phyloP scores from a whole-genome alignment of 1,140 invertebrate genomes.

The Hycleus cichorii region DNA sequence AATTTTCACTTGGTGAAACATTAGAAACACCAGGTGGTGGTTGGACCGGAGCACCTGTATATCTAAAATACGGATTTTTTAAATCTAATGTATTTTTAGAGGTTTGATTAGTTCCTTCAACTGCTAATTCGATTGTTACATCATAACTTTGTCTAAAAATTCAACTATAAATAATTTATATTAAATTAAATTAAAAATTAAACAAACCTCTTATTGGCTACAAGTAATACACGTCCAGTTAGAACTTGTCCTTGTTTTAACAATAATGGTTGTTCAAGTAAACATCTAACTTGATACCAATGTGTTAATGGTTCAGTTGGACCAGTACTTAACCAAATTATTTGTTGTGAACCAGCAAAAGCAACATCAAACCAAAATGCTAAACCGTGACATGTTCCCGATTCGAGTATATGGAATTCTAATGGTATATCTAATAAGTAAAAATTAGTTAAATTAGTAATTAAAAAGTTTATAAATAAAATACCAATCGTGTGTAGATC shows the following conservation, averaged over 20 bases:
- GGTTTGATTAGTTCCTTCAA: conserved; percentile 79
- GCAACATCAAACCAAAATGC: conserved; percentile 99
- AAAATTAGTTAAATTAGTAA: neutral
- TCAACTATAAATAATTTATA: too few species aligned
- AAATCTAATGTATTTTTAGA: conserved; percentile 91
- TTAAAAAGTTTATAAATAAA: conserved; percentile 4
- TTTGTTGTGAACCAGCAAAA: conserved; percentile 84
- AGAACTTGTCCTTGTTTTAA: conserved; percentile 90
- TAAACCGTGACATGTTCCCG: conserved; percentile 92
- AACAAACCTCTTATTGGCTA: conserved; percentile 72
- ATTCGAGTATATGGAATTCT: conserved; percentile 86
- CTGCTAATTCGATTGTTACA: conserved; percentile 90
- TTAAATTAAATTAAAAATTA: too few species aligned
- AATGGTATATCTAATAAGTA: conserved; percentile 75
- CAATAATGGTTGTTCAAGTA: conserved; percentile 89
- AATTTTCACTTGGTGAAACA: conserved; percentile 84
- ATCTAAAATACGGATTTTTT: conserved; percentile 98
- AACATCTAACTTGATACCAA: conserved; percentile 98
- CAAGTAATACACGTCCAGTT: conserved; percentile 77
- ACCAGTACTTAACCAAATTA: conserved; percentile 96
- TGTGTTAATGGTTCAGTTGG: conserved; percentile 98
- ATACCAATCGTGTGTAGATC: conserved; percentile 89
- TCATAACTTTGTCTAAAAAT: conserved; percentile 84
- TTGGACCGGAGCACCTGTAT: conserved; percentile 78
- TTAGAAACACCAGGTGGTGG: conserved; percentile 84